Base-by-base conservation (phyloP, 35 echinoderm and acorn worm species). In the Patiria miniata region DNA sequence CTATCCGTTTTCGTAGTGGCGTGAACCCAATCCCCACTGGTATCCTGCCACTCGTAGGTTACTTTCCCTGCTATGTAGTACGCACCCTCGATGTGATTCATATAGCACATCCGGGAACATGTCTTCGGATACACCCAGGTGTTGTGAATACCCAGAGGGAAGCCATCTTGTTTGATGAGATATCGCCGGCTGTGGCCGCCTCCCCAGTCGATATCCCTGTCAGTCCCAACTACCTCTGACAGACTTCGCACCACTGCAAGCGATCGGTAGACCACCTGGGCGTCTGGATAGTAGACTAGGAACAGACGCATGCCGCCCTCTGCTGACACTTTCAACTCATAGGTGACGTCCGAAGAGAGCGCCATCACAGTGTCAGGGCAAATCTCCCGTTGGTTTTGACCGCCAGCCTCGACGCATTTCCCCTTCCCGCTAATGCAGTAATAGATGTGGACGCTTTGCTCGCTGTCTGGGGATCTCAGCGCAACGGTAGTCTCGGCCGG, bases 181-280 rank as follows among this genome's bases (percentile, higher is more conserved):
- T 32, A 40, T 60, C 81, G 81, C 0, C 81, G 81, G 34, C 81
- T 83, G 54, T 36, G 23, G 36, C 81, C 81, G 32, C 0, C 16
- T 60, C 51, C 81, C 52, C 33, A 83, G 33, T 65, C 81, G 36
- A 83, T 60, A 59, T 83, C 81, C 18, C 81, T 53, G 37, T 83
- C 81, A 2, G 51, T 83, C 8, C 52, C 81, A 7, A 32, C 16
- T 17, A 83, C n/a, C 2, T 83, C 81, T 9, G 33, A 37, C 19
- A 83, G 15, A 7, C 28, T 38, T 36, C 81, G 29, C 26, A 53
- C 30, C 32, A 83, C 0, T 1, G 3, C 29, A 3, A 53, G 51
- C 38, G 18, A 59, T 8, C 59, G 57, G 33, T 2, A 36, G 7
- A 14, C 61, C 7, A 51, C 1, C 3, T 36, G 19, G 37, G 37